These are phyloP conservation scores for Osmerus mordax DNA, from an alignment of 2,113 vertebrate genomes.

Conservation along the genomic window DNA sequence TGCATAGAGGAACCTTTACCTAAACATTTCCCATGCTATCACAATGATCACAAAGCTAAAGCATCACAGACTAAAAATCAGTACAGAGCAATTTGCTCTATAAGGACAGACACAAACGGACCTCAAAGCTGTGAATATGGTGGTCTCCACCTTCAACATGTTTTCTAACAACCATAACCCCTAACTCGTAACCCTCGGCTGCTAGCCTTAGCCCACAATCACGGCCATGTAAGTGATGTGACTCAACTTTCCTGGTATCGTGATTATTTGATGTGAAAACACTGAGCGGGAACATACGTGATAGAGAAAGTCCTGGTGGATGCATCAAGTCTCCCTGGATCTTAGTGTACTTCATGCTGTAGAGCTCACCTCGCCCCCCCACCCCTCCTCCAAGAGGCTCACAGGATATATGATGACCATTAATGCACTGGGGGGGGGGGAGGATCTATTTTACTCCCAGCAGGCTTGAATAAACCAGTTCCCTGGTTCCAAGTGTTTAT, in stretches of 20 bases:
- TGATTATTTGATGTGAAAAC: constrained; percentile 41
- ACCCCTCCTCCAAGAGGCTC: constrained; percentile 3
- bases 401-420: constrained; percentile 39
- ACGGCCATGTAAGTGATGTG: too few species aligned
- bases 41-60: not conserved
- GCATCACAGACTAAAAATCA: not conserved
- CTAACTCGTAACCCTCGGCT: not conserved
- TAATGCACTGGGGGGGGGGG: constrained; percentile 27
- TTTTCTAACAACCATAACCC: constrained; percentile 5
- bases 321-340: constrained; percentile 12
- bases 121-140: not conserved
- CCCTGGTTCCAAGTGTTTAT: constrained; percentile 53
- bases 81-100: constrained; percentile 4
- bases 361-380: constrained; percentile 23
- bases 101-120: not conserved
- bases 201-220: too few species aligned
- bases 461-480: constrained; percentile 44
- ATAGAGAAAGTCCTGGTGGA: constrained; percentile 31
- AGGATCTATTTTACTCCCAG: constrained; percentile 32
- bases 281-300: constrained; percentile 17
- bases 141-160: not conserved
- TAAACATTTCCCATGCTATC: not conserved
- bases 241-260: constrained; percentile 3
- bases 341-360: constrained; percentile 37
- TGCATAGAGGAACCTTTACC: not conserved